Evolutionary conservation across 2,797 vertebrate species (phyloP), one percentile per base, ranked within the genome.

Genomic region (Ctenochaetus hawaiiensis): DNA sequence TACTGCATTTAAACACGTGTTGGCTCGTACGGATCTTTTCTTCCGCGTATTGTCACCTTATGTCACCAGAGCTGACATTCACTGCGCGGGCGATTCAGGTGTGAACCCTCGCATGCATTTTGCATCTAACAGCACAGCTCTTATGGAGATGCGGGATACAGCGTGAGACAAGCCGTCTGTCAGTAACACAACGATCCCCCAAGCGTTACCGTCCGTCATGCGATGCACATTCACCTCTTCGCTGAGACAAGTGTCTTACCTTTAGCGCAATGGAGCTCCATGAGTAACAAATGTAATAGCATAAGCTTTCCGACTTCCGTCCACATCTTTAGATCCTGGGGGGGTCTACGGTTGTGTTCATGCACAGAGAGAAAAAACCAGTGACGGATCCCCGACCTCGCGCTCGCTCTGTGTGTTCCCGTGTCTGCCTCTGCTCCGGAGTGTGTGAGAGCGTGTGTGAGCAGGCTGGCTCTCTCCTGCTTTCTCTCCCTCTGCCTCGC

Each of bases 291-390:
- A 90, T 95, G 93, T 41, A 96, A 82, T 3, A 96, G 89, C 86
- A 95, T 76, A 9, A 96, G 92, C 87, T 93, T 95, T 26, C 93
- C 90, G 76, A 94, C 79, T 79, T 93, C 87, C 26, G 92, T 90
- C 95, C 94, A 94, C 95, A 96, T 96, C 87, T 90, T 95, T 90
- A 92, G 84, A 84, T 92, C 90, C 90, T 49, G 75, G 44, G 75
- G 66, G 14, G 49, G 43, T 63, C 56, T 51, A 20, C 69, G 80
- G 73, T 69, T 80, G 83, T 69, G 89, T 77, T 87, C 91, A 81
- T 90, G 78, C 77, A 80, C 2, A 30, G 26, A 30, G 26, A 30
- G 26, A 80, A 72, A 75, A 77, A 56, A 16, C 54, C 78, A 68
- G 26, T 62, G 77, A 83, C 67, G 72, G 85, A 84, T 83, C 80